phyloP scores from a whole-genome alignment of 1,140 invertebrate species.

The Nylanderia fulva region DNA sequence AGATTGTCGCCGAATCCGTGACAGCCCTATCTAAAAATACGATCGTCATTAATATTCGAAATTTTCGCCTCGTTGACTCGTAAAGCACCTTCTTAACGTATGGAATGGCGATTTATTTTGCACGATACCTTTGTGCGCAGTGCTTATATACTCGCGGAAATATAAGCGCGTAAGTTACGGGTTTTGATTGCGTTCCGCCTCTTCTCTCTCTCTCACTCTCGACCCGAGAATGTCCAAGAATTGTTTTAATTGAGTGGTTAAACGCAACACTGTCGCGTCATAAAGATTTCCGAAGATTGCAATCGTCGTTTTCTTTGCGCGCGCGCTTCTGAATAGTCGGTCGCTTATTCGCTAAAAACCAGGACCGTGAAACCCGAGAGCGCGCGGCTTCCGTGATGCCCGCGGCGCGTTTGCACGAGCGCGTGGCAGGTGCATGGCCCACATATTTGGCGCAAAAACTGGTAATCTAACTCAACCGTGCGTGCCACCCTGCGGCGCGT shows the following conservation, averaged over 20 bases:
- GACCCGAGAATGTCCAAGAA: constrained; percentile 49
- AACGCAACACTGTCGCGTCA: constrained; percentile 65
- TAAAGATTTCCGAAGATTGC: constrained; percentile 68
- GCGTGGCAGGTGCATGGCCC: constrained; percentile 74
- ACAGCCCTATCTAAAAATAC: constrained; percentile 45
- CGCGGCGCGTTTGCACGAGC: constrained; percentile 14
- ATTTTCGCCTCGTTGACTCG: constrained; percentile 60
- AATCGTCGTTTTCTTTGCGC: constrained; percentile 29
- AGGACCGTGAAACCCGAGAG: constrained; percentile 69
- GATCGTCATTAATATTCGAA: constrained; percentile 64
- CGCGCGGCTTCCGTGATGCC: constrained; percentile 65
- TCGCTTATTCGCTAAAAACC: constrained; percentile 64
- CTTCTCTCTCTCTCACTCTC: constrained; percentile 33
- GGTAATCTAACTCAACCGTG: constrained; percentile 70
- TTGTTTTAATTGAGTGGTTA: constrained; percentile 73
- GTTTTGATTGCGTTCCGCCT: background rate
- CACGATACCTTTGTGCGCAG: constrained; percentile 15
- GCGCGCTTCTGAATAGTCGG: constrained; percentile 50
- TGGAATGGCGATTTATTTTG: constrained; percentile 51
- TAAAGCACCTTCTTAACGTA: constrained; percentile 70
- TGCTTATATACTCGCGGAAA: constrained; percentile 62
- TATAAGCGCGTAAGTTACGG: constrained; percentile 71
- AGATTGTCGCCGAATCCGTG: background rate
- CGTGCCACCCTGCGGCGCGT: constrained; percentile 46
- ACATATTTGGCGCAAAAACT: constrained; percentile 73